Base-by-base conservation (phyloP, 2,888 invertebrate genomes). In the Agelastica alni region DNA sequence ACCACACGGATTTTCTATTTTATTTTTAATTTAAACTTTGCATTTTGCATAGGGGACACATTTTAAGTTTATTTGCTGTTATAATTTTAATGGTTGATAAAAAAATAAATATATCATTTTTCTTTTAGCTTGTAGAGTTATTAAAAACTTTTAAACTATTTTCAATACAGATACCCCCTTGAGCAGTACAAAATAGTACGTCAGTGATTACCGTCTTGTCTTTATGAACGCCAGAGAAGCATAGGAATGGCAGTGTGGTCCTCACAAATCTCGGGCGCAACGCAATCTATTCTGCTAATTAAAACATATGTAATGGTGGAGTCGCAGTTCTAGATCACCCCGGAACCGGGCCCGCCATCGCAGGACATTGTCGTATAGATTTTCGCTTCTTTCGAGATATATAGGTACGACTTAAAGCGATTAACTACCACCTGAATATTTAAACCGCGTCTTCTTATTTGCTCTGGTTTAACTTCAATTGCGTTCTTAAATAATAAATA, bases 241-340 rank as follows among this genome's bases (percentile, higher is more conserved):
- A 51, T 57, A 47, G 49, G 51, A 56, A 51, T 56, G 49, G 62
- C 60, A 63, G 61, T 58, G 58, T 52, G 55, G 60, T 60, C 60
- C 66, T 64, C 71, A 72, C 74, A 75, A 75, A 75, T 75, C 75
- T 74, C 70, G 65, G 63, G 61, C 62, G 65, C 70, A 65, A 60
- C 64, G 68, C 72, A 72, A 75, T 75, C 74, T 71, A 75, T 75
- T 71, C 70, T 68, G 65, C 73, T 75, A 75, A 75, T 75, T 75
- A 75, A 75, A 75, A 75, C 75, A 75, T 75, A 75, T 75, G 75
- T 75, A 75, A 74, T 67, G 69, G 67, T 64, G 63, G 59, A 63
- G 63, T 64, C 65, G 59, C 57, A 65, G 59, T 60, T 62, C 52
- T 61, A 62, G 61, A 63, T 62, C 61, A 63, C 58, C 49, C 41